phyloP scores from a whole-genome alignment of 2,797 vertebrate genomes.

The Ptychadena robeensis region DNA sequence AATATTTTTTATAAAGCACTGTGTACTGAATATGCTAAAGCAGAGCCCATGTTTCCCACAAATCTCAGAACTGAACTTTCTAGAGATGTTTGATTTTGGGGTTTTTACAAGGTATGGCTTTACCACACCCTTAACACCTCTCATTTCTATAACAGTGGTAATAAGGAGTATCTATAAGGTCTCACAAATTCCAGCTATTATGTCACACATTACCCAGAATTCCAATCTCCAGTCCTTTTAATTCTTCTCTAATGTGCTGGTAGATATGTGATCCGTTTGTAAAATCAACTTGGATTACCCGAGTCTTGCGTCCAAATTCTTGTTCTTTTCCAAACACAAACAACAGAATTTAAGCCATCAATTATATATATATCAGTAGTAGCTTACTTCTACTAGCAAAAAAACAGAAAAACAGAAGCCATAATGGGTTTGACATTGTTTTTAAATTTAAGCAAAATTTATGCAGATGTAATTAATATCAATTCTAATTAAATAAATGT shows the following conservation, averaged over 20 bases:
- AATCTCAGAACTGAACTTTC: background rate
- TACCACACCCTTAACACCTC: background rate
- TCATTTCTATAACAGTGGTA: background rate
- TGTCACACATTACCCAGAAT: slow-evolving; percentile 76
- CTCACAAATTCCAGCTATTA: background rate
- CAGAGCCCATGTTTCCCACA: too few species aligned
- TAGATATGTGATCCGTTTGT: slow-evolving; percentile 75
- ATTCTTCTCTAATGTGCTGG: slow-evolving; percentile 67
- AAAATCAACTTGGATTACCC: slow-evolving; percentile 78
- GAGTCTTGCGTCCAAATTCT: slow-evolving; percentile 70
- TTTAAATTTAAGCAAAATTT: too few species aligned
- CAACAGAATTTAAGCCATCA: background rate
- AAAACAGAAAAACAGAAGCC: too few species aligned
- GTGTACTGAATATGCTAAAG: too few species aligned
- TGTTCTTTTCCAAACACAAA: slow-evolving; percentile 67
- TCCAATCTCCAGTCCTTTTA: slow-evolving; percentile 78
- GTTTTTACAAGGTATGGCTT: background rate
- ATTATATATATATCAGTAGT: background rate
- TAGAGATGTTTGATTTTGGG: background rate
- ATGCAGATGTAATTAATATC: too few species aligned
- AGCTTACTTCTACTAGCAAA: too few species aligned
- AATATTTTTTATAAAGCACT: too few species aligned
- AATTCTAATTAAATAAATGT: too few species aligned
- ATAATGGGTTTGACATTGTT: too few species aligned
- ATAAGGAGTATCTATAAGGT: background rate